Evolutionary conservation across 1,140 invertebrate genomes (phyloP).

Genomic region (Drosophila albomicans): DNA sequence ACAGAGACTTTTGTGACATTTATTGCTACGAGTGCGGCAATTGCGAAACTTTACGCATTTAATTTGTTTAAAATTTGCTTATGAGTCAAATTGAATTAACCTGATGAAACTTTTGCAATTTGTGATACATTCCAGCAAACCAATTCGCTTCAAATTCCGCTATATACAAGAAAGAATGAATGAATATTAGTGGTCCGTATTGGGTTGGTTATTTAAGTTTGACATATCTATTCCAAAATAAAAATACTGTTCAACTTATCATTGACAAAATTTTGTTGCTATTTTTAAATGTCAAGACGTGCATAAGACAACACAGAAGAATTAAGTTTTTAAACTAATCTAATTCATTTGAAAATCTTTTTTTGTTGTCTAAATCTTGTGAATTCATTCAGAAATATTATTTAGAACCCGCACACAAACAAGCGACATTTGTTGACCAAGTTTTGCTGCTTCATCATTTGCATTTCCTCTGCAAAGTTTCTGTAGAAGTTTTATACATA

Average conservation of each 20-base stretch:
- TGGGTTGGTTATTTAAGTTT: too few species aligned
- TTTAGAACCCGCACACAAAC: not conserved
- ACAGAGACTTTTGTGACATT: constrained; percentile 75
- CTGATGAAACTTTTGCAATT: constrained; percentile 56
- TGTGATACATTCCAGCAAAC: constrained; percentile 1
- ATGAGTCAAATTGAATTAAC: constrained; percentile 79
- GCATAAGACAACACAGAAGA: not conserved
- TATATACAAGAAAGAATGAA: too few species aligned
- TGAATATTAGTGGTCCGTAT: too few species aligned
- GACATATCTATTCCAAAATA: too few species aligned
- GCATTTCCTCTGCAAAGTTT: constrained; percentile 29
- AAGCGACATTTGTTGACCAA: constrained; percentile 49
- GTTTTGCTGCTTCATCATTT: constrained; percentile 43
- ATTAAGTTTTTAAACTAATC: not conserved
- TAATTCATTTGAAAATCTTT: constrained; percentile 3
- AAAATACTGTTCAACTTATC: too few species aligned
- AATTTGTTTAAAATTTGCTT: constrained; percentile 76
- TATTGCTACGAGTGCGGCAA: constrained; percentile 68
- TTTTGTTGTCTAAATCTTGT: constrained; percentile 7
- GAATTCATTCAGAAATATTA: constrained; percentile 14
- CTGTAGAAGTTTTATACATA: constrained; percentile 34
- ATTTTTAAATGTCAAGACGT: too few species aligned
- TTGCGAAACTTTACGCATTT: constrained; percentile 78
- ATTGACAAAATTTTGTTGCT: too few species aligned
- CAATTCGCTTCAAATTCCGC: not conserved